Conservation (phyloP, 2,888 invertebrate genomes). For the Plagiodera versicolora region DNA sequence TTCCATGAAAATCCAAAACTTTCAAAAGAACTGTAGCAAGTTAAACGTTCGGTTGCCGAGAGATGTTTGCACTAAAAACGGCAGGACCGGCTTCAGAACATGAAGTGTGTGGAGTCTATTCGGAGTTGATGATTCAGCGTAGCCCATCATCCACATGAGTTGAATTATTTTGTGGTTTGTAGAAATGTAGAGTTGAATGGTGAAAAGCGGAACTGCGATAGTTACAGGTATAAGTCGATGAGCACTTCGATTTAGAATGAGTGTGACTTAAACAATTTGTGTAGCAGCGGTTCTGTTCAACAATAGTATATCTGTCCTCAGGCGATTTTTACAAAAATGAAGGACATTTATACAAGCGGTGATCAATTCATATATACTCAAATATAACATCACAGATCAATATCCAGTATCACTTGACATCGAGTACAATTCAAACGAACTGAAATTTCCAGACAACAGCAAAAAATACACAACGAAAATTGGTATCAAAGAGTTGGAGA, state of each 20-base stretch:
- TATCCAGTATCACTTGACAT: too few relatives aligned
- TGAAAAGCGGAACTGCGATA: conserved; percentile 2
- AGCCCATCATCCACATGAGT: neutral
- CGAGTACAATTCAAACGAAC: too few relatives aligned
- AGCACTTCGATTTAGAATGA: conserved; percentile 3
- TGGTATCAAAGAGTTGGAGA: too few relatives aligned
- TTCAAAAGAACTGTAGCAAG: neutral
- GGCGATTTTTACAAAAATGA: neutral
- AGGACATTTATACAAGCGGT: conserved; percentile 3
- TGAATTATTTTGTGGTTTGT: neutral
- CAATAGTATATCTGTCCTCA: conserved; percentile 1
- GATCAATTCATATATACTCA: neutral
- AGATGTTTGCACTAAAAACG: neutral
- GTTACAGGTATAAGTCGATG: neutral
- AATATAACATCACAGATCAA: too few relatives aligned
- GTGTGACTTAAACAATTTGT: neutral
- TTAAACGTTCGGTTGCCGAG: neutral
- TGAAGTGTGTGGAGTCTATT: neutral
- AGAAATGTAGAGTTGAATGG: conserved; percentile 5
- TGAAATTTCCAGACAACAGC: too few relatives aligned
- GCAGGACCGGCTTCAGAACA: conserved; percentile 1
- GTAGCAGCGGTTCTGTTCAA: conserved; percentile 6
- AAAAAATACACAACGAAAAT: too few relatives aligned
- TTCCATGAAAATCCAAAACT: neutral
- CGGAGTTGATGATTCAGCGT: neutral